Evolutionary conservation across 2,797 vertebrate genomes (phyloP).

Genomic region (Oreochromis grahami): DNA sequence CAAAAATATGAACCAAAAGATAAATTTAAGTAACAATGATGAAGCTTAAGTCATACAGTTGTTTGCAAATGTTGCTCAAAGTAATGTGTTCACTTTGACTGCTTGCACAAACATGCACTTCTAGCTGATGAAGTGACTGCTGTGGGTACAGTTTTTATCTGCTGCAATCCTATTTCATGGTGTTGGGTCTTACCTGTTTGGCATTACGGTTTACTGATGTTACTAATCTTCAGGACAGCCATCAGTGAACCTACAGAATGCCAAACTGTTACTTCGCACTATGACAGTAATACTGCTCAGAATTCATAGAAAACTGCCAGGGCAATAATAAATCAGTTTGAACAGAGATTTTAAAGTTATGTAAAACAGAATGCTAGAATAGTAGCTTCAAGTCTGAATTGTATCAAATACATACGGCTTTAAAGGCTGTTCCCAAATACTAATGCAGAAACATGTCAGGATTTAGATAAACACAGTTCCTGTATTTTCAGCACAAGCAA

Average conservation of each 20-base stretch:
- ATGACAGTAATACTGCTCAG: conserved; percentile 34
- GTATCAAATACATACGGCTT: neutral
- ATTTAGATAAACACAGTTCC: neutral
- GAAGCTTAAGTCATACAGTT: neutral
- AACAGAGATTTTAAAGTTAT: neutral
- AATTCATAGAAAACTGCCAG: conserved; percentile 14
- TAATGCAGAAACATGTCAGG: neutral
- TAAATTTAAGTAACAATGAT: neutral
- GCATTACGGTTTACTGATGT: conserved; percentile 50
- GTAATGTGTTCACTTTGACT: neutral
- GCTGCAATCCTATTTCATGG: conserved; percentile 54
- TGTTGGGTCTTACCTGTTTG: conserved; percentile 49
- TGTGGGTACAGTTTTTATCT: conserved; percentile 47
- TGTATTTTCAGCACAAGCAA: neutral
- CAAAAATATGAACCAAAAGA: neutral
- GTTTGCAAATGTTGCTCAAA: neutral
- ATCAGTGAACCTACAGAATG: conserved; percentile 42
- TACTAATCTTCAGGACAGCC: conserved; percentile 54
- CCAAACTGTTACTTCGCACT: conserved; percentile 22
- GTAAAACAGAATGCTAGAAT: neutral
- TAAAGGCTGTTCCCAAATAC: neutral
- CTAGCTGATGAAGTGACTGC: conserved; percentile 6
- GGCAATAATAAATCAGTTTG: neutral
- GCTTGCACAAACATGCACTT: neutral
- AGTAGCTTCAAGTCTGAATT: neutral